Base-by-base conservation (phyloP, 2,888 invertebrate species). In the Athetis lepigone region DNA sequence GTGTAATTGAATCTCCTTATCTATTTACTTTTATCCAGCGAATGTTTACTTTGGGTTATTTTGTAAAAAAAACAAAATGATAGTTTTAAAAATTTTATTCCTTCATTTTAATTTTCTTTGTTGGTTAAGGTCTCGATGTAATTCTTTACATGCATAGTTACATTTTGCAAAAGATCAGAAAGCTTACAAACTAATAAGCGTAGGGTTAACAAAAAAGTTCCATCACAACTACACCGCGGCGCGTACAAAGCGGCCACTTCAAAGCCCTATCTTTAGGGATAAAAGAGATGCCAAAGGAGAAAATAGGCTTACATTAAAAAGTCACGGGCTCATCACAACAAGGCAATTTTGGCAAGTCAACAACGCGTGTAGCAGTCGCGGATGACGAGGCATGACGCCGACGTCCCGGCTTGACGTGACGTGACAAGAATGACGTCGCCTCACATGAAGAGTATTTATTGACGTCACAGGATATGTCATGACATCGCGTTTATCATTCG, bases 291-390 rank as follows among this genome's bases (percentile, higher is more conserved):
- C 75, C 63, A 65, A 83, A 81, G 70, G 75, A 80, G 72, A 75
- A 87, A 88, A 87, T 81, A 78, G 75, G 79, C 77, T 81, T 79
- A 82, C 77, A 82, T 80, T 79, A 79, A 80, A 88, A 89, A 87
- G 66, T 78, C 80, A 79, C 81, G 23, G 68, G 64, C 80, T 89
- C 90, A 90, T 87, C 86, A 84, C 86, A 83, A 88, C 89, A 82
- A 83, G 81, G 88, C 90, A 88, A 89, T 89, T 90, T 88, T 63
- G 79, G 81, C 81, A 85, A 90, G 90, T 89, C 89, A 90, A 90
- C 89, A 90, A 88, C 82, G 86, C 86, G 85, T 87, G 83, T 83
- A 87, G 85, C 77, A 72, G 80, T 71, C 77, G 70, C 60, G 70
- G 66, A 86, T 90, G 89, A 89, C 87, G 82, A 13, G 76, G 86